These are phyloP conservation scores for Lasioglossum albipes DNA, from an alignment of 1,140 invertebrate genomes.

Conservation along the genomic window DNA sequence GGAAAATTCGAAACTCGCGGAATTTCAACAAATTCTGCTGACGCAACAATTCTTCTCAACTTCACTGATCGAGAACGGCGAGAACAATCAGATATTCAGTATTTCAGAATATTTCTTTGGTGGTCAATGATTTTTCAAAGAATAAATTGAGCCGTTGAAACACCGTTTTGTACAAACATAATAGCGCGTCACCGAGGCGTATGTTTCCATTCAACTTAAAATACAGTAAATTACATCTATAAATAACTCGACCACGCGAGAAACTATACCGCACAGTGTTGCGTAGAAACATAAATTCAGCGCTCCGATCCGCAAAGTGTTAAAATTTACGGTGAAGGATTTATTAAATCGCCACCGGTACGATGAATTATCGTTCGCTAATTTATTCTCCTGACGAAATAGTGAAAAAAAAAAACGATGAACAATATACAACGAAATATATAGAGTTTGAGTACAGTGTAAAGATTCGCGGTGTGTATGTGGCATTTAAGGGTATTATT, in stretches of 20 bases:
- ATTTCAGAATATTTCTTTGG: too few relatives aligned
- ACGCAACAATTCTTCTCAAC: too few relatives aligned
- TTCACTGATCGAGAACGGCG: too few relatives aligned
- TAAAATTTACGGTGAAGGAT: slow-evolving; percentile 49
- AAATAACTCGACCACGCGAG: slow-evolving; percentile 39
- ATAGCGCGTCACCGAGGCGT: slow-evolving; percentile 19
- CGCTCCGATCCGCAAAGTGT: slow-evolving; percentile 42
- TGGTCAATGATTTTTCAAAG: not conserved
- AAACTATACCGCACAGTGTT: slow-evolving; percentile 45
- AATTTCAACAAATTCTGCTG: too few relatives aligned
- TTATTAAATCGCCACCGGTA: slow-evolving; percentile 26
- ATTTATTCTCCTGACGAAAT: not conserved
- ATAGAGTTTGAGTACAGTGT: too few relatives aligned
- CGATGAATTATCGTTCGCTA: slow-evolving; percentile 35
- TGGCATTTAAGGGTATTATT: too few relatives aligned
- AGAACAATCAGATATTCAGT: too few relatives aligned
- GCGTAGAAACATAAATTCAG: slow-evolving; percentile 44
- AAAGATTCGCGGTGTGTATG: too few relatives aligned
- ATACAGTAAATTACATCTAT: slow-evolving; percentile 50
- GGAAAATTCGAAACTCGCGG: too few relatives aligned
- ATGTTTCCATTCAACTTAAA: slow-evolving; percentile 43
- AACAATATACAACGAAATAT: too few relatives aligned
- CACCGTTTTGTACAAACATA: slow-evolving; percentile 25
- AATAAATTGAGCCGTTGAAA: slow-evolving; percentile 26
- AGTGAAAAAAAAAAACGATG: too few relatives aligned